phyloP scores from a whole-genome alignment of 2,888 invertebrate species.

The Melangyna quadrimaculata region DNA sequence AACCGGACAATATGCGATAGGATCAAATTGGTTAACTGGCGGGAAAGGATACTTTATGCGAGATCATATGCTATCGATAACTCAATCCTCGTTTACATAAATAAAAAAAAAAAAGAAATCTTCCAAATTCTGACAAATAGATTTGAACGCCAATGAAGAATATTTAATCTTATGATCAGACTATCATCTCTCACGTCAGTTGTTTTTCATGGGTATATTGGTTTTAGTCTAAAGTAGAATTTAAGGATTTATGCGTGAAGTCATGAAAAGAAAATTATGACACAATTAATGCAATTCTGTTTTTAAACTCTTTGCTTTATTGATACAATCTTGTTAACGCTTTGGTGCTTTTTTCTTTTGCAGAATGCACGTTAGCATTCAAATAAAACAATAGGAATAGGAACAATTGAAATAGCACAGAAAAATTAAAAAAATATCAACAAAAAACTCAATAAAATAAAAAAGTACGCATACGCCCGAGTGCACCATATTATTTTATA shows the following conservation, averaged over 20 bases:
- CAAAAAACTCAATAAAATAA: too few species aligned
- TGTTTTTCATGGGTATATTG: not conserved
- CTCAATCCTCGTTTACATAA: constrained; percentile 21
- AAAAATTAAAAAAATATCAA: too few species aligned
- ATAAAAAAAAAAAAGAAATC: constrained; percentile 28
- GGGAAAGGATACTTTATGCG: constrained; percentile 25
- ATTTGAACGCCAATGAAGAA: not conserved
- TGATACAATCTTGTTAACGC: too few species aligned
- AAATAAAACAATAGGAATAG: too few species aligned
- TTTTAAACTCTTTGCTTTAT: too few species aligned
- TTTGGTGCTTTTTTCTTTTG: too few species aligned
- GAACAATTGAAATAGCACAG: too few species aligned
- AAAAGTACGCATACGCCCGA: too few species aligned
- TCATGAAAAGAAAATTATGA: not conserved
- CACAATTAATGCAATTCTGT: too few species aligned
- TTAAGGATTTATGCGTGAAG: not conserved
- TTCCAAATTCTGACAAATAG: constrained; percentile 40
- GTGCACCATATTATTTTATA: too few species aligned
- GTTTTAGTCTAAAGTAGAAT: not conserved
- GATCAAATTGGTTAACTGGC: constrained; percentile 49
- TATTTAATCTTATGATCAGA: not conserved
- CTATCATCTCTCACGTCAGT: not conserved
- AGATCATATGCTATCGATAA: constrained; percentile 35
- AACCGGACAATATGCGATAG: constrained; percentile 56
- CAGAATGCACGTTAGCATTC: too few species aligned